These are phyloP conservation scores for Aelia acuminata DNA, from an alignment of 2,888 invertebrate species.

Conservation along the genomic window DNA sequence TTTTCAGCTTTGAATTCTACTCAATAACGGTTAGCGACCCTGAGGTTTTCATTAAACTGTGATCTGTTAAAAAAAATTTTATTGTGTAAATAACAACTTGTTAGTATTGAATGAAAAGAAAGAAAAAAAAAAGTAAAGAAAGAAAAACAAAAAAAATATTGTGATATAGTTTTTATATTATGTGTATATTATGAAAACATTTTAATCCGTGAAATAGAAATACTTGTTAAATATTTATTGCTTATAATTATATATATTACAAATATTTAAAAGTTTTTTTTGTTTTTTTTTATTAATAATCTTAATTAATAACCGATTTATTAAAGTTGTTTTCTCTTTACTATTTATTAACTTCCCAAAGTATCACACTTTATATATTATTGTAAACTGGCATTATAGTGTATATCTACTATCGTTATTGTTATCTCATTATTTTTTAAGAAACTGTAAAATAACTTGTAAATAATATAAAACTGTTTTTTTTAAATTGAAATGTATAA, in stretches of 20 bases:
- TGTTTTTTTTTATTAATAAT: conserved; percentile 36
- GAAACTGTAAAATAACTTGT: conserved; percentile 41
- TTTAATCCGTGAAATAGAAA: conserved; percentile 51
- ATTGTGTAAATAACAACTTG: conserved; percentile 55
- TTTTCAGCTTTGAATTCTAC: conserved; percentile 54
- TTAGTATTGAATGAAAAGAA: conserved; percentile 27
- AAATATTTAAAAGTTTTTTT: conserved; percentile 47
- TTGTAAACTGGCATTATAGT: conserved; percentile 44
- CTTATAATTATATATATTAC: conserved; percentile 44
- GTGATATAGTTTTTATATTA: conserved; percentile 56
- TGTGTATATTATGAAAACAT: conserved; percentile 49
- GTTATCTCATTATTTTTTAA: conserved; percentile 36
- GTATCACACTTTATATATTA: conserved; percentile 29
- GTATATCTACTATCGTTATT: conserved; percentile 22
- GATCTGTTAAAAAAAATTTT: conserved; percentile 52
- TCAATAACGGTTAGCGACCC: conserved; percentile 55
- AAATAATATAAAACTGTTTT: conserved; percentile 17
- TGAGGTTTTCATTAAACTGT: conserved; percentile 55
- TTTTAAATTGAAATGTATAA: conserved; percentile 38
- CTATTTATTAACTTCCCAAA: conserved; percentile 39
- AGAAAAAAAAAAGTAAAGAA: conserved; percentile 19
- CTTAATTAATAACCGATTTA: conserved; percentile 7
- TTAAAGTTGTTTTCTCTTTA: neutral
- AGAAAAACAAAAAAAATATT: conserved; percentile 47
- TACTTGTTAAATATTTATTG: conserved; percentile 57